phyloP scores from a whole-genome alignment of 2,797 vertebrate genomes.

The Botia almorhae region DNA sequence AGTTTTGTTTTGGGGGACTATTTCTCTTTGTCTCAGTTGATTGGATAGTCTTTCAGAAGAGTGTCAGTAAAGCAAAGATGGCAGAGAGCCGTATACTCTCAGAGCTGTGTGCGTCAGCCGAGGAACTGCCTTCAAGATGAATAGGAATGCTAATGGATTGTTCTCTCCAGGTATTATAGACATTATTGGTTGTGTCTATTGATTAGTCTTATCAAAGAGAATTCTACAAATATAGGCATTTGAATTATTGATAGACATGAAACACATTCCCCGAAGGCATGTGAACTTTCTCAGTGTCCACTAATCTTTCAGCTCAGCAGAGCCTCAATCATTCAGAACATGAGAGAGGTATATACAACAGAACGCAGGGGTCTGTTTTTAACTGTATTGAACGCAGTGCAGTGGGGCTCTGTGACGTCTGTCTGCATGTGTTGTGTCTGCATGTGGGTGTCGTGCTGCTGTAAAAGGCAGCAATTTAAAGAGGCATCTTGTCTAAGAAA shows the following conservation, averaged over 20 bases:
- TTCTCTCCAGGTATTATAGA: constrained; percentile 58
- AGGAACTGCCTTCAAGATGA: background rate
- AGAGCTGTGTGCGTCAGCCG: too few relatives aligned
- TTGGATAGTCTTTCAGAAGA: background rate
- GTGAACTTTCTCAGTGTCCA: constrained; percentile 79
- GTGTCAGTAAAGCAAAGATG: background rate
- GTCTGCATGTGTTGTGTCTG: too few relatives aligned
- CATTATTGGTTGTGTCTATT: constrained; percentile 65
- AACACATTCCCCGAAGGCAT: constrained; percentile 69
- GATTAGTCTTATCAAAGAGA: constrained; percentile 77
- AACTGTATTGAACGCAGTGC: background rate
- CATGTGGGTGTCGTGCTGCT: too few relatives aligned
- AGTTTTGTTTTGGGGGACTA: background rate
- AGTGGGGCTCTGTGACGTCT: too few relatives aligned
- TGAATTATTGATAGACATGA: constrained; percentile 79
- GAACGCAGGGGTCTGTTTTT: background rate
- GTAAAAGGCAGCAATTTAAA: too few relatives aligned
- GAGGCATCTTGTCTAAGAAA: too few relatives aligned
- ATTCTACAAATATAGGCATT: constrained; percentile 74
- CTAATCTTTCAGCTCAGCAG: constrained; percentile 83
- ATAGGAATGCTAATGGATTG: constrained; percentile 44
- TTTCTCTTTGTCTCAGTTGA: background rate
- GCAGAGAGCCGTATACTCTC: background rate
- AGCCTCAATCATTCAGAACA: constrained; percentile 69
- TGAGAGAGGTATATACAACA: constrained; percentile 70